Base-by-base conservation (phyloP, 2,797 vertebrate genomes). In the Clarias fuscus region DNA sequence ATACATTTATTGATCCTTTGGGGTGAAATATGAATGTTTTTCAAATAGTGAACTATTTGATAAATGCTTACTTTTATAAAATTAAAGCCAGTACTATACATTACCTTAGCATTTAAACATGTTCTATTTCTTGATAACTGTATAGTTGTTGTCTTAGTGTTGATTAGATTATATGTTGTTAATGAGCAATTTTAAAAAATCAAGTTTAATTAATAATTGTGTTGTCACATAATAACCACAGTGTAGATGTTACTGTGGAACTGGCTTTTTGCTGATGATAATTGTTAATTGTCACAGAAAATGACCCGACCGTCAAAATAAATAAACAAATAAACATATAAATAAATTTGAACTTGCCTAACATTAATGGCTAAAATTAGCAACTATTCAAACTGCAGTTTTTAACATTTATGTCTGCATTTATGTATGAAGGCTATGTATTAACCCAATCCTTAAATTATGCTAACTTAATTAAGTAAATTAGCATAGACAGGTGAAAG, bases 1-100 rank as follows among this genome's bases (percentile, higher is more conserved):
- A 83, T 68, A 70, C 40, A 27, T 86, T 91, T 93, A 94, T 92
- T 90, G 91, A 92, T 92, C 90, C 90, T 88, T 86, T 86, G 30
- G 2, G 82, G 83, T 84, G 17, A 83, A 75, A 87, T 87, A 88
- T 89, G 87, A 86, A 90, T 91, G 88, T 86, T 85, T 53, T 89
- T 87, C 86, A 92, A 91, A 86, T 17, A 89, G 89, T 84, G 85
- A 65, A 88, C 86, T 85, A 88, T 86, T 79, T 84, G 58, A 84
- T 73, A 86, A 86, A 48, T 71, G 73, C 8, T 84, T 59, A 62
- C 7, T 83, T 53, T 83, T 71, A 27, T 22, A 7, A 6, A 70
- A 30, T 70, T 24, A 7, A 56, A 83, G 22, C 58, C 48, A 24
- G 18, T 70, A 82, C 15, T 53, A 83, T 56, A 37, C 56, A 73